phyloP scores from a whole-genome alignment of 2,113 vertebrate species.

The Camelus dromedarius region DNA sequence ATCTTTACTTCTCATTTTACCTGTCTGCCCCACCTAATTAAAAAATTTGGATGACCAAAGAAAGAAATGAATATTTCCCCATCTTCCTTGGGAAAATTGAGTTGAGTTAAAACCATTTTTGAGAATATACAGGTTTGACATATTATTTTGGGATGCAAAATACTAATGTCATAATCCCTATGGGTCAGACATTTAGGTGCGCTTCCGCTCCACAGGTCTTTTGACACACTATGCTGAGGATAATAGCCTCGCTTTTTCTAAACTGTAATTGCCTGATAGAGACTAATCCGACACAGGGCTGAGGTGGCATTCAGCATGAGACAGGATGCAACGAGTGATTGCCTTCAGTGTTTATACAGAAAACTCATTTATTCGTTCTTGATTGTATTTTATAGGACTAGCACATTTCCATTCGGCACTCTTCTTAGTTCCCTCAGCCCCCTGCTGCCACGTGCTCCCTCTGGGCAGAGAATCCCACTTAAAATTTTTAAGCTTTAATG shows the following conservation, averaged over 20 bases:
- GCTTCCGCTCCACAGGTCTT: conserved; percentile 8
- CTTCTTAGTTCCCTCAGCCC: conserved; percentile 50
- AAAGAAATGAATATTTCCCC: conserved; percentile 37
- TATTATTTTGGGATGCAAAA: conserved; percentile 64
- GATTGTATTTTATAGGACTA: conserved; percentile 51
- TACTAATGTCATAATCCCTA: conserved; percentile 46
- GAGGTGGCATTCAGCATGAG: conserved; percentile 54
- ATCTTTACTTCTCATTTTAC: conserved; percentile 29
- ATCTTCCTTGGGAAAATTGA: conserved; percentile 59
- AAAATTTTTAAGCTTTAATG: conserved; percentile 49
- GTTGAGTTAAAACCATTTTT: conserved; percentile 29
- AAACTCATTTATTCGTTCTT: conserved; percentile 58
- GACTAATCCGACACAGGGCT: conserved; percentile 2
- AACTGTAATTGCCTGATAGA: conserved; percentile 23
- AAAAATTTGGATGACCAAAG: conserved; percentile 69
- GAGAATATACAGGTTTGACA: conserved; percentile 23
- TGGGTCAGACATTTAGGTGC: conserved; percentile 20
- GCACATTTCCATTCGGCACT: conserved; percentile 33
- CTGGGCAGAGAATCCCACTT: conserved; percentile 65
- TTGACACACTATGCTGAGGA: conserved; percentile 55
- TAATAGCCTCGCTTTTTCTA: conserved; percentile 61
- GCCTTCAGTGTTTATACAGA: conserved; percentile 57
- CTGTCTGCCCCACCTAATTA: conserved; percentile 51
- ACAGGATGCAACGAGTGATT: conserved; percentile 50
- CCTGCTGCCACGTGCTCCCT: conserved; percentile 35